Evolutionary conservation across 2,797 vertebrate species (phyloP), one percentile per base, ranked within the genome.

Genomic region (Sparidentex hasta): DNA sequence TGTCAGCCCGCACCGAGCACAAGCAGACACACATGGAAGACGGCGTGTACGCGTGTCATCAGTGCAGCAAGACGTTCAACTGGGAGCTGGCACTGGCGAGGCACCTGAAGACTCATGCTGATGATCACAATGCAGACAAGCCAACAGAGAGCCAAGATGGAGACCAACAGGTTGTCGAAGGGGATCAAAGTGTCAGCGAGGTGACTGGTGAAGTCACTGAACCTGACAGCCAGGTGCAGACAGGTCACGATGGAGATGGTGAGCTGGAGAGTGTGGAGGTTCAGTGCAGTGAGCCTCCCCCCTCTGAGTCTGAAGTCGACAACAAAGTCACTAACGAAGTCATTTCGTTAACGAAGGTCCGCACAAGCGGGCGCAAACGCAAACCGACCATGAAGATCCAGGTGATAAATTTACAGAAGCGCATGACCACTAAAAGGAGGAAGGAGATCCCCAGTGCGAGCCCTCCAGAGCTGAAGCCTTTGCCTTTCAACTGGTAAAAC

Each of bases 371-470:
- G 1, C 89, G 93, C 46, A 87, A 88, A 73, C 90, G 90, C 44
- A 90, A 68, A 54, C 93, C 93, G 0, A 94, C 93, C 56, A 92
- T 92, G 89, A 93, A 91, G 76, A 69, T 93, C 46, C 89, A 89
- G 74, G 84, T 85, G 64, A 92, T 91, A 48, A 73, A 85, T 72
- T 71, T 90, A 54, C 88, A 92, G 89, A 89, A 87, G 65, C 75
- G 67, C 61, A 80, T 90, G 63, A 67, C 48, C 17, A 70, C 74
- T 3, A 90, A 85, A 67, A 90, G 76, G 27, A 87, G 43, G 56
- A 84, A 47, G 51, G 73, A 11, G 70, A 8, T 67, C 41, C 54
- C 23, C 55, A 47, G n/a, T n/a, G 65, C 46, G 56, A 79, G 25
- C 5, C 27, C 71, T 6, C 23, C 62, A 1, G 65, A 72, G 9